These are phyloP conservation scores for Papilio helenus DNA, from an alignment of 1,140 invertebrate species.

Conservation along the genomic window DNA sequence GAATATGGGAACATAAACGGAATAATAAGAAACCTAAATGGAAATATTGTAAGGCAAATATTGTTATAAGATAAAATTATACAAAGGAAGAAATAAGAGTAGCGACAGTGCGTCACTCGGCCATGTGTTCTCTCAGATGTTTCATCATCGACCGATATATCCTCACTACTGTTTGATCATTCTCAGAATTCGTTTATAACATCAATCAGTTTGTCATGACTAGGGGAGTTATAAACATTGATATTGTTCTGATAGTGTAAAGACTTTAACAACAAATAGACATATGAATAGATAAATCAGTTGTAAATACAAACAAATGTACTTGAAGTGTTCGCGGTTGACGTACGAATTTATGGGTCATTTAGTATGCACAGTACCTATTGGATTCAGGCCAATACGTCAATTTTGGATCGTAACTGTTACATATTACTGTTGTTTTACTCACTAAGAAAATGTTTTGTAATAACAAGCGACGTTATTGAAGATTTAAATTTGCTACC, in stretches of 20 bases:
- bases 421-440: neutral
- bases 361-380: conserved; percentile 46
- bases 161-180: neutral
- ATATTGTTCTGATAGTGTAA: conserved; percentile 32
- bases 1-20: too few species aligned
- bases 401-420: conserved; percentile 32
- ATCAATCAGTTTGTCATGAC: neutral
- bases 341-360: conserved; percentile 44
- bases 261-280: conserved; percentile 1
- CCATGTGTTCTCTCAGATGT: conserved; percentile 48
- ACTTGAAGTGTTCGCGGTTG: conserved; percentile 6
- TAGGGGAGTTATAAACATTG: conserved; percentile 17
- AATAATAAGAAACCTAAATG: too few species aligned
- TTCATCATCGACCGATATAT: conserved; percentile 46
- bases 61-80: conserved; percentile 1
- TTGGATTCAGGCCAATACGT: conserved; percentile 48
- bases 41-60: neutral
- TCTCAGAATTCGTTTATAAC: conserved; percentile 2
- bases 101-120: conserved; percentile 44
- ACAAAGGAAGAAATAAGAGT: conserved; percentile 18
- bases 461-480: neutral
- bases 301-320: neutral
- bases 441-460: neutral
- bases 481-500: neutral
- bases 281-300: neutral